A percentile compares a stretch with the other conserved stretches of the same genome.
phyloP scores from a whole-genome alignment of 1,140 invertebrate species.

The Ceratina calcarata region DNA sequence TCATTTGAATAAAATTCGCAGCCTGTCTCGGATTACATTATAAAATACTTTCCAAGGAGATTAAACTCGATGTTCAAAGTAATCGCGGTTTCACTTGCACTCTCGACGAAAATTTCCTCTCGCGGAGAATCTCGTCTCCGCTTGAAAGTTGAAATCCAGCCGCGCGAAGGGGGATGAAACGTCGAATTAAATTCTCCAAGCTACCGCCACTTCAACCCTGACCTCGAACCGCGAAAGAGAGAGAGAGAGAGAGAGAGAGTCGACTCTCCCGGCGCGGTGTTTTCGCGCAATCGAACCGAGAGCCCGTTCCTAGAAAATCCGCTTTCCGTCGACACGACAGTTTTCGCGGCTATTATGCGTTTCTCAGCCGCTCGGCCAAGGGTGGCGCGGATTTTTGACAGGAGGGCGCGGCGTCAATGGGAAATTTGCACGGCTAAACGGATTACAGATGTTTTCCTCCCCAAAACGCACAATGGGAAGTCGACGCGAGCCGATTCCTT shows the following conservation, averaged over 20 bases:
- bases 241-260: neutral
- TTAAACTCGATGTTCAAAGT: neutral
- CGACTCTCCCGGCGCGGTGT: neutral
- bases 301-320: slow-evolving; percentile 43
- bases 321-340: slow-evolving; percentile 47
- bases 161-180: neutral
- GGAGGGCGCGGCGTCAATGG: slow-evolving; percentile 65
- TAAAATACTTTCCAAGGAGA: slow-evolving; percentile 10
- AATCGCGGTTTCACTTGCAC: neutral
- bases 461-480: slow-evolving; percentile 59
- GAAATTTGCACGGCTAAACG: slow-evolving; percentile 80
- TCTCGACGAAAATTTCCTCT: neutral
- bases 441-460: slow-evolving; percentile 79
- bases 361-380: slow-evolving; percentile 29
- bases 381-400: slow-evolving; percentile 57
- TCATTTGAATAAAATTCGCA: no score
- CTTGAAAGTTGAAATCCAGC: neutral
- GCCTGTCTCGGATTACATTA: neutral
- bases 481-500: slow-evolving; percentile 63
- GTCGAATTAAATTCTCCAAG: neutral
- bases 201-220: neutral
- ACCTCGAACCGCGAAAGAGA: neutral
- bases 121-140: no score
- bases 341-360: slow-evolving; percentile 43
- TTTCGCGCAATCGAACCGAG: neutral